Evolutionary conservation across 37 sponge, comb jelly and placozoan genomes (phyloP).

Genomic region (Aphrocallistes beatrix): DNA sequence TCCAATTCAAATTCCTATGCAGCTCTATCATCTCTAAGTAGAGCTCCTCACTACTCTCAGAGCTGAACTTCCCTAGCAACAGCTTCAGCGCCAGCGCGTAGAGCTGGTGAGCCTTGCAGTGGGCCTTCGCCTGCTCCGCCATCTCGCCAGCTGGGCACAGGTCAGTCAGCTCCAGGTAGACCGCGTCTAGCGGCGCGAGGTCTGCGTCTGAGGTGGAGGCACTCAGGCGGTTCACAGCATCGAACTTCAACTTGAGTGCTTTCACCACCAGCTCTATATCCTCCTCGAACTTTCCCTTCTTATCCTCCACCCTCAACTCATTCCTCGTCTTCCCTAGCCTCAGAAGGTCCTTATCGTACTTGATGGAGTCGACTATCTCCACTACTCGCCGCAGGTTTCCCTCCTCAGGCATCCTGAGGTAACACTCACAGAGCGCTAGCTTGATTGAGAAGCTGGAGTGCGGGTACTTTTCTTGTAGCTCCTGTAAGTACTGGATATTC

Average conservation of each 20-base stretch:
- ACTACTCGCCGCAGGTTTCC: not conserved
- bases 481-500: not conserved
- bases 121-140: not conserved
- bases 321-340: not conserved
- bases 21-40: not conserved
- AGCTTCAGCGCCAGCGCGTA: not conserved
- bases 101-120: not conserved
- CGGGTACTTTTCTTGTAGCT: not conserved
- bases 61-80: not conserved
- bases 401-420: not conserved
- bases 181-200: not conserved
- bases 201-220: not conserved
- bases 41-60: not conserved
- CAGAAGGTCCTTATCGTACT: conserved; percentile 10
- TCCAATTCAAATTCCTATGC: not conserved
- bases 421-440: not conserved
- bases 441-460: not conserved
- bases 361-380: not conserved
- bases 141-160: not conserved
- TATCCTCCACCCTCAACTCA: not conserved
- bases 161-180: not conserved
- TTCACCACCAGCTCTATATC: not conserved
- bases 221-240: not conserved
- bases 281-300: not conserved
- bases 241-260: not conserved